Evolutionary conservation across 2,113 vertebrate genomes (phyloP), one percentile per base, ranked within the genome.

Genomic region (Acrocephalus kingi): DNA sequence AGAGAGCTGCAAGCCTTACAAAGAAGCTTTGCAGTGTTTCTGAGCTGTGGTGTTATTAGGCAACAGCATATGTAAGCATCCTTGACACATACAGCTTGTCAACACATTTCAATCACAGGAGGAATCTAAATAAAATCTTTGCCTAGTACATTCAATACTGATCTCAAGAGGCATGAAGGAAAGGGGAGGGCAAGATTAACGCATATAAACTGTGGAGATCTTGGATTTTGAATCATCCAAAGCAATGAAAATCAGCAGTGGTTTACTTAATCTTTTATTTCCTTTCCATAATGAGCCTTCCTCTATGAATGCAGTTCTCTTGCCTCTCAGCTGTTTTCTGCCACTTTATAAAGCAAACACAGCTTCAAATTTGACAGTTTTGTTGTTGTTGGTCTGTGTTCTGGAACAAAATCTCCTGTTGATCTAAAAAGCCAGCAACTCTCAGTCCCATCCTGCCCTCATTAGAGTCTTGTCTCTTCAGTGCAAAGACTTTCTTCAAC

Each of bases 201-300:
- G n/a, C 55, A 35, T 30, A 77, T n/a, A 78, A 52, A 30, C 76
- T 89, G 72, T 3, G 2, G 61, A 92, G 90, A 80, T 77, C 62
- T 78, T 86, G 94, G 71, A 92, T 94, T 96, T 95, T 94, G 90
- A 95, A 84, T 92, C 91, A 97, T 72, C 48, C 91, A 79, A 96
- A 94, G 89, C 66, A 28, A 61, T 76, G 56, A 93, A 95, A 97
- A 96, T 94, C 94, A 91, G 91, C 95, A 73, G 62, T 58, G 76
- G 61, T 72, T 97, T 96, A 78, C 91, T 97, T 96, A 96, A 93
- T 96, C 96, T 96, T 95, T 89, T 86, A 76, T 97, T 97, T 98
- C 95, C 95, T 98, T 95, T 91, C 96, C 52, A 48, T 96, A 96
- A 95, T 90, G 94, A 98, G 84, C 56, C 89, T 95, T 87, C 84